A percentile compares a stretch with the other conserved stretches of the same genome.
phyloP scores from a whole-genome alignment of 2,797 vertebrate genomes.

The Gallinago solitaria region DNA sequence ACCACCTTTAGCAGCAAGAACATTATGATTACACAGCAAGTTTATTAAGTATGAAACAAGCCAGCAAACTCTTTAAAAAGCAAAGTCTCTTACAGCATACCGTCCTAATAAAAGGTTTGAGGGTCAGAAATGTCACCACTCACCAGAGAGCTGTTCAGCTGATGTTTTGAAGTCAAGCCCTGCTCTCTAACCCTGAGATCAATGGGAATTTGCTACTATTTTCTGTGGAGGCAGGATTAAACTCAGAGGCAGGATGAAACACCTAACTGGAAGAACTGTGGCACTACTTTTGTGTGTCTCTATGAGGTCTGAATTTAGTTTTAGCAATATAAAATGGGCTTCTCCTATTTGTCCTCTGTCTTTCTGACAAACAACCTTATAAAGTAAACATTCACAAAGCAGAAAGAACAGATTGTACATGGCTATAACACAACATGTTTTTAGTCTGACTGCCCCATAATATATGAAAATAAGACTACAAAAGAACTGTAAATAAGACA shows the following conservation, averaged over 20 bases:
- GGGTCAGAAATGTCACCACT: neutral
- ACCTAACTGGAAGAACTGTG: neutral
- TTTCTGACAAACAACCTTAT: neutral
- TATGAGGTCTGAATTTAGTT: slow-evolving; percentile 2
- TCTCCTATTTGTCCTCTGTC: slow-evolving; percentile 7
- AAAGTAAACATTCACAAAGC: slow-evolving; percentile 13
- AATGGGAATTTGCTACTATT: neutral
- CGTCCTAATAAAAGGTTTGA: neutral
- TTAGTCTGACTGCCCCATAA: neutral
- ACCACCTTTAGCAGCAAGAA: neutral
- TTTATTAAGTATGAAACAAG: neutral
- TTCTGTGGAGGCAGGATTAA: neutral
- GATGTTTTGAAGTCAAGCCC: slow-evolving; percentile 6
- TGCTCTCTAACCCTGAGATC: neutral
- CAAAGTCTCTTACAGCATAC: neutral
- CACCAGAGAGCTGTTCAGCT: neutral
- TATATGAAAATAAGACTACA: slow-evolving; percentile 9
- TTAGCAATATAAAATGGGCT: neutral
- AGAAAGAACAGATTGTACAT: slow-evolving; percentile 7
- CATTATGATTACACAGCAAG: neutral
- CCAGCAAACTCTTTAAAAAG: neutral
- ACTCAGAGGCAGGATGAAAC: neutral
- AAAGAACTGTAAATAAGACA: slow-evolving; percentile 27
- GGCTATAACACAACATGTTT: neutral
- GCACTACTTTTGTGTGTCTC: neutral